Evolutionary conservation across 30 jellyfish, hydroid and myxozoan genomes (phyloP).

Genomic region (Turritopsis dohrnii): DNA sequence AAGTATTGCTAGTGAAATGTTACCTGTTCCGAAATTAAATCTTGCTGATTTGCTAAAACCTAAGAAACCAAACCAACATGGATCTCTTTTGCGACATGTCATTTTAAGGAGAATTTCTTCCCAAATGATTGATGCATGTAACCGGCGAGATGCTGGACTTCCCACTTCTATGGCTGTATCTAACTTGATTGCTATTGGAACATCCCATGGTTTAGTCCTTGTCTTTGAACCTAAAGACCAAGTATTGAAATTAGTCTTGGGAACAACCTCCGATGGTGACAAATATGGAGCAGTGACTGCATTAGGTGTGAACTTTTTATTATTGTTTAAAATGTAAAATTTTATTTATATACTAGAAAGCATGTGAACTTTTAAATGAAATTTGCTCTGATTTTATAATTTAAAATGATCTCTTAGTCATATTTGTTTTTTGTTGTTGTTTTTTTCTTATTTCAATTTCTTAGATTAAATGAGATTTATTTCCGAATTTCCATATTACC

Average conservation of each 20-base stretch:
- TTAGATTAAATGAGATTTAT: too few relatives aligned
- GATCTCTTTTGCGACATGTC: constrained; percentile 93
- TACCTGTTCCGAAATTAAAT: constrained; percentile 38
- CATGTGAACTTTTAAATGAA: too few relatives aligned
- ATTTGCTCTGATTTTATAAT: too few relatives aligned
- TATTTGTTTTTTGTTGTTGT: too few relatives aligned
- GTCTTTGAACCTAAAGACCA: constrained; percentile 97
- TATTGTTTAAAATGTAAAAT: too few relatives aligned
- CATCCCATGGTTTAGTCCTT: constrained; percentile 93
- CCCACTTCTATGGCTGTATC: constrained; percentile 98
- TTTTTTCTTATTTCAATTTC: too few relatives aligned
- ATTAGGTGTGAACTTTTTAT: constrained; percentile 24
- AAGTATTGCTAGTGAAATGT: constrained; percentile 37
- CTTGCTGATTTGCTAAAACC: constrained; percentile 43
- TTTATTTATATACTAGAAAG: too few relatives aligned
- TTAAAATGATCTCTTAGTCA: too few relatives aligned
- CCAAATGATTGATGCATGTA: constrained; percentile 96
- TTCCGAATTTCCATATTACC: too few relatives aligned
- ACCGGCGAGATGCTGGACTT: constrained; percentile 95
- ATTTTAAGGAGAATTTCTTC: constrained; percentile 82
- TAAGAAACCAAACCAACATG: constrained; percentile 59
- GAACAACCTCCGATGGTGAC: constrained; percentile 90
- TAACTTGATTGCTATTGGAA: constrained; percentile 84
- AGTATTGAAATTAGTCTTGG: constrained; percentile 78
- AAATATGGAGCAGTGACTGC: constrained; percentile 99